Evolutionary conservation across 2,888 invertebrate species (phyloP).

Genomic region (Brachycybe producta): DNA sequence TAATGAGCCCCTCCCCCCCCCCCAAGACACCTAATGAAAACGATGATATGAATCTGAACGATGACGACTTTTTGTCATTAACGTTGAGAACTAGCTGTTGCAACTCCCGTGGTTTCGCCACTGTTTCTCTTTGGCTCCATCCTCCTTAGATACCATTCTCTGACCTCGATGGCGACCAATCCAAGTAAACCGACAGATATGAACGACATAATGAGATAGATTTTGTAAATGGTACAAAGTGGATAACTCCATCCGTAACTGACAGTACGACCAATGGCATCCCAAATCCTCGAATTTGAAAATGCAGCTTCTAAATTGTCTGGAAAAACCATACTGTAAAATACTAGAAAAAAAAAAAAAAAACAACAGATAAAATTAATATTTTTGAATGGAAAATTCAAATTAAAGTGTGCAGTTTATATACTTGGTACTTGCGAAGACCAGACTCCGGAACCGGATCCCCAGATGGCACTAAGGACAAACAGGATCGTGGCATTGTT

Average conservation of each 20-base stretch:
- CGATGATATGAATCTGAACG: too few species aligned
- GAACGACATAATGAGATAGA: constrained; percentile 9
- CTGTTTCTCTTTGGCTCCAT: constrained; percentile 10
- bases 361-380: background rate
- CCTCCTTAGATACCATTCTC: too few species aligned
- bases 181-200: constrained; percentile 11
- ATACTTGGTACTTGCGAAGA: constrained; percentile 15
- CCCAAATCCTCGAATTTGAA: constrained; percentile 15
- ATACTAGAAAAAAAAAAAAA: constrained; percentile 1
- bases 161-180: constrained; percentile 13
- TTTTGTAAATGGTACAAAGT: constrained; percentile 9
- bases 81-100: too few species aligned
- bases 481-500: constrained; percentile 18
- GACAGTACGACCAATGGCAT: constrained; percentile 14
- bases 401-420: background rate
- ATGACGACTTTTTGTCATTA: too few species aligned
- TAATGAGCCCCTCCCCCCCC: too few species aligned
- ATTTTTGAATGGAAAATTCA: background rate
- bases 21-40: too few species aligned
- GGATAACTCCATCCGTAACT: constrained; percentile 14
- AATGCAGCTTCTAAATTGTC: constrained; percentile 16
- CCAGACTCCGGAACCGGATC: constrained; percentile 10
- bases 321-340: constrained; percentile 12
- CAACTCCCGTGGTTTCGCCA: too few species aligned
- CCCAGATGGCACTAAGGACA: constrained; percentile 19